Evolutionary conservation across 2,797 vertebrate species (phyloP).

Genomic region (Gymnodraco acuticeps): DNA sequence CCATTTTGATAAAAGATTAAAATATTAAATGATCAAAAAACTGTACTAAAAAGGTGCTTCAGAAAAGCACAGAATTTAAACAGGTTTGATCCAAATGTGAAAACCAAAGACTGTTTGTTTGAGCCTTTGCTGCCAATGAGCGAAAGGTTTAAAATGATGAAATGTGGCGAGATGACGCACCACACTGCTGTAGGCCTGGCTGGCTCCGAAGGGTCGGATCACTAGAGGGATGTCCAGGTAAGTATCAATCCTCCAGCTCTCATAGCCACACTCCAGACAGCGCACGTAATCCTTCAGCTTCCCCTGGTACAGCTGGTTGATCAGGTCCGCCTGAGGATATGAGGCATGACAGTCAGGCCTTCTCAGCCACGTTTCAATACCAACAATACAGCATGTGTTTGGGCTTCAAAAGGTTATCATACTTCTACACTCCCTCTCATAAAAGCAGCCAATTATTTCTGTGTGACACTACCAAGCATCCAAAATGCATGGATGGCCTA

Average conservation of each 20-base stretch:
- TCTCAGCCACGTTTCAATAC: conserved; percentile 14
- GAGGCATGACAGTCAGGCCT: conserved; percentile 51
- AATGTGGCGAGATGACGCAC: conserved; percentile 83
- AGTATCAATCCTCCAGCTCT: conserved; percentile 98
- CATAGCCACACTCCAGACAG: conserved; percentile 97
- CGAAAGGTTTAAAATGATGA: conserved; percentile 25
- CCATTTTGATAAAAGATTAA: conserved; percentile 1
- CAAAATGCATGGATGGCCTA: not conserved
- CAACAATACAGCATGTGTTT: conserved; percentile 39
- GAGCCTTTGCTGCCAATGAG: conserved; percentile 1
- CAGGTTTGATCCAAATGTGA: conserved; percentile 8
- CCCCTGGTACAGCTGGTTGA: conserved; percentile 99
- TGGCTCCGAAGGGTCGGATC: conserved; percentile 98
- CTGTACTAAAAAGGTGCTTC: not conserved
- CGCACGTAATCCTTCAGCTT: conserved; percentile 99
- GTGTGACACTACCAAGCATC: not conserved
- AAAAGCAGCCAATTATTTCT: not conserved
- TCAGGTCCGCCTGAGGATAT: conserved; percentile 94
- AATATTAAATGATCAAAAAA: conserved; percentile 11
- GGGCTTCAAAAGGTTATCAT: not conserved
- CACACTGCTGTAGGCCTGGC: conserved; percentile 97
- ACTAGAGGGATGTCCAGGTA: conserved; percentile 99
- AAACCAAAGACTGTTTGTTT: not conserved
- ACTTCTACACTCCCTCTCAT: not conserved
- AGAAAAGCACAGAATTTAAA: conserved; percentile 2